These are phyloP conservation scores for Notocelia uddmanniana DNA, from an alignment of 2,888 invertebrate species.

Conservation along the genomic window DNA sequence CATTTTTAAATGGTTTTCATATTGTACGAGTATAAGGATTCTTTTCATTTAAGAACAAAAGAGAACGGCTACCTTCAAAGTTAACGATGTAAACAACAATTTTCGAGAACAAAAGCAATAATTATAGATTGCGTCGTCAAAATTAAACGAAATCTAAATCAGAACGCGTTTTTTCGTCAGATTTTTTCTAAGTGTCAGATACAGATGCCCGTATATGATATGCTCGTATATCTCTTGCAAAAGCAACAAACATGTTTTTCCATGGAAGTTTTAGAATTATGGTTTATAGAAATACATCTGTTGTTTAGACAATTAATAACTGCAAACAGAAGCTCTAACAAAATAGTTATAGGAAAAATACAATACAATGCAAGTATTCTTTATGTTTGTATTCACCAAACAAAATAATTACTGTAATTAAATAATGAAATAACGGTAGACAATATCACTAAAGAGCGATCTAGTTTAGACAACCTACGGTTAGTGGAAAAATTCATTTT, in stretches of 20 bases:
- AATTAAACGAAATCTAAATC: neutral
- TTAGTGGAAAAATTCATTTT: too few species aligned
- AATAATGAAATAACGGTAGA: too few species aligned
- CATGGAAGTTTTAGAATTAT: conserved; percentile 20
- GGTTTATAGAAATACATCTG: conserved; percentile 17
- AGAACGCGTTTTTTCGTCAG: neutral
- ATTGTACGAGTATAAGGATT: neutral
- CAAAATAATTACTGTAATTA: too few species aligned
- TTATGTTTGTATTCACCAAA: too few species aligned
- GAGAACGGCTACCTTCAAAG: neutral
- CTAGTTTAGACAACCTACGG: too few species aligned
- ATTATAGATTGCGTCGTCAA: neutral
- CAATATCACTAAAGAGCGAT: too few species aligned
- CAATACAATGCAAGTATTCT: too few species aligned
- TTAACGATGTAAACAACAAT: neutral
- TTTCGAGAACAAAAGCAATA: conserved; percentile 12
- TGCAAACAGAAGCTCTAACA: conserved; percentile 5
- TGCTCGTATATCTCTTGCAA: neutral
- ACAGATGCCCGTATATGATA: too few species aligned
- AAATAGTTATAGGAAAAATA: neutral
- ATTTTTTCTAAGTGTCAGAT: neutral
- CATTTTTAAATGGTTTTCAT: neutral
- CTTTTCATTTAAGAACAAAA: neutral
- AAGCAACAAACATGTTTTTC: conserved; percentile 27
- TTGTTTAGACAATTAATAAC: conserved; percentile 27